These are phyloP conservation scores for Tiaroga cobitis DNA, from an alignment of 2,797 vertebrate species.

Conservation along the genomic window DNA sequence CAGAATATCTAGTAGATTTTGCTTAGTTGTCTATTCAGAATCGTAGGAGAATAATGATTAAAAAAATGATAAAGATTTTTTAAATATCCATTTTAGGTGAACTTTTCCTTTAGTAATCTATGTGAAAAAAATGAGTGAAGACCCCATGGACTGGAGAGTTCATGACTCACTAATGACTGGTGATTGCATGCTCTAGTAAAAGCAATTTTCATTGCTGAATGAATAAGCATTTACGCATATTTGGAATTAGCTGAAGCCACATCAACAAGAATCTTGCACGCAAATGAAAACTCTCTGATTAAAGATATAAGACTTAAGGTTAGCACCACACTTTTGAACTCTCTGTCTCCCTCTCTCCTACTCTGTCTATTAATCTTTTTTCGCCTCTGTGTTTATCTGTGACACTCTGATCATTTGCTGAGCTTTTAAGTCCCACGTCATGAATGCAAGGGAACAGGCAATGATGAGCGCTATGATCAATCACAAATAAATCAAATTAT, in stretches of 20 bases:
- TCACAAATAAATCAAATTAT: constrained; percentile 62
- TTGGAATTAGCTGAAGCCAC: constrained; percentile 10
- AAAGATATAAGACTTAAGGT: constrained; percentile 4
- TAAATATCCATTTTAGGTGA: no score
- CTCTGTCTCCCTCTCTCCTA: constrained; percentile 1
- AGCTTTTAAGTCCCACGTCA: constrained; percentile 46
- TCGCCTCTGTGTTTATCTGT: background rate
- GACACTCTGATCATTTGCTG: constrained; percentile 39
- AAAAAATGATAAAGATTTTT: no score
- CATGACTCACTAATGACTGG: background rate
- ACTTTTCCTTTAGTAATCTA: no score
- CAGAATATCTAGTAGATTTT: no score
- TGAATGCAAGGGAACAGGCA: constrained; percentile 61
- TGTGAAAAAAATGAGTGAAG: no score
- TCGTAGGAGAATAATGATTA: no score
- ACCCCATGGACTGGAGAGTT: background rate
- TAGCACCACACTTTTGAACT: constrained; percentile 18
- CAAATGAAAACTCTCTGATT: background rate
- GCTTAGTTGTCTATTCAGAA: no score
- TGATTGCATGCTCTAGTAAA: constrained; percentile 14
- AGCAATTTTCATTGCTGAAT: background rate
- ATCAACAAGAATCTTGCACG: constrained; percentile 1
- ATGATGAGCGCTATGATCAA: constrained; percentile 58
- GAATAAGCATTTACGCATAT: constrained; percentile 15
- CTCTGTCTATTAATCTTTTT: constrained; percentile 9